Base-by-base conservation (phyloP, 2,113 vertebrate genomes). In the Benitochromis conjunctus region DNA sequence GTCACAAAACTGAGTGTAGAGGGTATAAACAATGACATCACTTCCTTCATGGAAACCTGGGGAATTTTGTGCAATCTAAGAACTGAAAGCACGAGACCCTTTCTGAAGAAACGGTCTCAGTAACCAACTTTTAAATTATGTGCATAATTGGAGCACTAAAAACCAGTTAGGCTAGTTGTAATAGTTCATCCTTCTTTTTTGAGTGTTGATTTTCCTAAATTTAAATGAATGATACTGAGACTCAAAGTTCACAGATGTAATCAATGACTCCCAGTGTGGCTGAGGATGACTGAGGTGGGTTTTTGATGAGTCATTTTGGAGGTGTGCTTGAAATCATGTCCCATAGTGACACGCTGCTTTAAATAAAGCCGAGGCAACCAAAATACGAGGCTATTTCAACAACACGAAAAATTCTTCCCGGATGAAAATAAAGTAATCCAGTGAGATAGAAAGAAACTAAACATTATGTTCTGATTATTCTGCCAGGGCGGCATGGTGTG, bases 341-440 rank as follows among this genome's bases (percentile, higher is more conserved):
- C 43, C 69, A 16, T 19, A 36, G 83, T 57, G 62, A 80, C 78
- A 91, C 46, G 43, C 31, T 18, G 81, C 74, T 93, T 92, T 85
- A 85, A 87, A 88, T 84, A 92, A 78, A 93, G 74, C 81, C 31
- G 79, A 94, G 78, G 51, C 55, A 74, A 81, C 36, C 31, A 34
- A 66, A 87, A 84, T 60, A 31, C 3, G 41, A 82, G 77, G 56
- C 53, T 9, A 74, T 86, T 90, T 91, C 82, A 18, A 87, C 86
- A 90, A 88, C 81, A 62, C 24, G 36, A 54, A 38, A 60, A 89
- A 86, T 84, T 88, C 79, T 86, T 84, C 36, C 51, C 5, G 80
- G 88, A 89, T 93, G 88, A 87, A 93, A 91, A 92, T 89, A 92
- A 92, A 90, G 51, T 92, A 93, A 94, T 94, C 91, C 92, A 87